phyloP scores from a whole-genome alignment of 2,888 invertebrate genomes.

The Xanthia togata region DNA sequence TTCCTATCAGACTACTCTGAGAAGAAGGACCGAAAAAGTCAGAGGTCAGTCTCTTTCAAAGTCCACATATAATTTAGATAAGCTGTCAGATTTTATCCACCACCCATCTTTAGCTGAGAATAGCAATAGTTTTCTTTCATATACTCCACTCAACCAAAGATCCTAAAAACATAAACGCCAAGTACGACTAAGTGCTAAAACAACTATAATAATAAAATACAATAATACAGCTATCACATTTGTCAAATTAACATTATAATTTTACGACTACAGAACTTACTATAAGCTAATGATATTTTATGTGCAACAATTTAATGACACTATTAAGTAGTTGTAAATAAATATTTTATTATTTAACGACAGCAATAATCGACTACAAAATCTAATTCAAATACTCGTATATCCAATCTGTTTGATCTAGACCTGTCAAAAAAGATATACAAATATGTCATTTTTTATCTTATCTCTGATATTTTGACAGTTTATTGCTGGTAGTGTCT shows the following conservation, averaged over 20 bases:
- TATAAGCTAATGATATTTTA: conserved; percentile 1
- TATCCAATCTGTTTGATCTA: not conserved
- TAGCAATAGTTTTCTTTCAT: not conserved
- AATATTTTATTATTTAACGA: not conserved
- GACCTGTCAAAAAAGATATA: conserved; percentile 7
- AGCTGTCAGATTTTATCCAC: not conserved
- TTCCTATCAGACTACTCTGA: not conserved
- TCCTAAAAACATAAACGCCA: conserved; percentile 4
- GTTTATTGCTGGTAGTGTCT: not conserved
- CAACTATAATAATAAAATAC: not conserved
- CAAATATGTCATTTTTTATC: not conserved
- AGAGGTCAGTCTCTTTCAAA: not conserved
- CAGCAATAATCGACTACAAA: not conserved
- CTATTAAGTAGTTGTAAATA: not conserved
- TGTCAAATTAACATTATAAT: conserved; percentile 6
- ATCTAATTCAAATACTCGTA: not conserved
- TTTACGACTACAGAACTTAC: conserved; percentile 6
- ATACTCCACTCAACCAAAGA: not conserved
- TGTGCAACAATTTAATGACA: conserved; percentile 12
- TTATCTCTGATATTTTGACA: conserved; percentile 14
- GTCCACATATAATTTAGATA: not conserved
- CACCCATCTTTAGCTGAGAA: not conserved
- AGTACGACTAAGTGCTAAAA: not conserved
- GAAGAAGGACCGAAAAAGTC: not conserved
- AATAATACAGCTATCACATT: not conserved